These are phyloP conservation scores for Amphibalanus amphitrite DNA, from an alignment of 1,140 invertebrate species.

Conservation along the genomic window DNA sequence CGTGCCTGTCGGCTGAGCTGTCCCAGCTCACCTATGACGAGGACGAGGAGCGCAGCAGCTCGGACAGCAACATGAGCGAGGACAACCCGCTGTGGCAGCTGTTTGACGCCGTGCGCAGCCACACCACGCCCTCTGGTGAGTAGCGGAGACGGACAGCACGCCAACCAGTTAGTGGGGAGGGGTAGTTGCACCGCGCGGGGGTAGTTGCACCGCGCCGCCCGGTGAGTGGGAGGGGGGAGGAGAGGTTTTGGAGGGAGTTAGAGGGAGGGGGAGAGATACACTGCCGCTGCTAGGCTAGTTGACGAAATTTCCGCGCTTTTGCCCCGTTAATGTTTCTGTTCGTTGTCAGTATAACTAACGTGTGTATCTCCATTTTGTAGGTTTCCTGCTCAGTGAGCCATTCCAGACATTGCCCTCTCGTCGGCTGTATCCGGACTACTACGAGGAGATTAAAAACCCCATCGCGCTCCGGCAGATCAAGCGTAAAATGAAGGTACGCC, in stretches of 20 bases:
- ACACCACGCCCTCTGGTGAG: neutral
- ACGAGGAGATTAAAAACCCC: constrained; percentile 89
- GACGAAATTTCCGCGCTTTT: neutral
- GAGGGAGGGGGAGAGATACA: too few species aligned
- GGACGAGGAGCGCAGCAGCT: neutral
- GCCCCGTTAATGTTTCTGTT: neutral
- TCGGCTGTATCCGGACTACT: constrained; percentile 89
- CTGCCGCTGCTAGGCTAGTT: too few species aligned
- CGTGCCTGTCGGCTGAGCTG: neutral
- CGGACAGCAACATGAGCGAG: neutral
- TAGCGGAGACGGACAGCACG: too few species aligned
- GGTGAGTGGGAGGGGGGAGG: too few species aligned
- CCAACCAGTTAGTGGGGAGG: too few species aligned
- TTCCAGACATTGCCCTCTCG: constrained; percentile 80
- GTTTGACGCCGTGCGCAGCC: neutral
- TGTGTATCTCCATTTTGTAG: neutral
- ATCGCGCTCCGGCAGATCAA: constrained; percentile 85
- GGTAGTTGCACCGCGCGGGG: too few species aligned
- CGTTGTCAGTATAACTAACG: neutral
- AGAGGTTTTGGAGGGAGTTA: too few species aligned
- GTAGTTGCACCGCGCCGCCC: too few species aligned
- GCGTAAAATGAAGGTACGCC: constrained; percentile 57
- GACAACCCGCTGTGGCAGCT: neutral
- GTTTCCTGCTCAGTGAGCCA: constrained; percentile 56
- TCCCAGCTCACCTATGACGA: neutral